Percentiles rank a stretch among this genome's conserved stretches.
phyloP scores from a whole-genome alignment of 1,140 invertebrate species.

The Plectrocnemia conspersa region DNA sequence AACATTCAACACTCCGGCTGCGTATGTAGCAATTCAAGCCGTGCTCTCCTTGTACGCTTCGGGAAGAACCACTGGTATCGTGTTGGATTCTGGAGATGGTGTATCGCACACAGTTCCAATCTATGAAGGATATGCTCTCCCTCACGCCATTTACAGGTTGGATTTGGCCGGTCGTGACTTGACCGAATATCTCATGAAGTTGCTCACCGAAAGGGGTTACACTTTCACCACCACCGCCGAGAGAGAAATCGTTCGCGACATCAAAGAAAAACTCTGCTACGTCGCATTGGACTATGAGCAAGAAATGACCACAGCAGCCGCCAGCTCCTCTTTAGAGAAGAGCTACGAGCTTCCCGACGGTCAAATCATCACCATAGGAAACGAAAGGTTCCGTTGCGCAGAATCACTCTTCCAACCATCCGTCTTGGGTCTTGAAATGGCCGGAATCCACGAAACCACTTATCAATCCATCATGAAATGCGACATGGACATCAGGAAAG shows the following conservation, averaged over 20 bases:
- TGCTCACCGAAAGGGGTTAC: slow-evolving; percentile 82
- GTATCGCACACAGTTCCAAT: too few relatives aligned
- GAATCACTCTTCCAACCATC: slow-evolving; percentile 89
- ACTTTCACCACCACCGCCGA: slow-evolving; percentile 79
- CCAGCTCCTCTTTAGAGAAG: slow-evolving; percentile 78
- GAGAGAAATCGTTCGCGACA: slow-evolving; percentile 87
- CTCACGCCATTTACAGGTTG: too few relatives aligned
- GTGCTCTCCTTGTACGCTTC: too few relatives aligned
- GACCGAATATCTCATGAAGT: too few relatives aligned
- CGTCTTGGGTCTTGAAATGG: slow-evolving; percentile 81
- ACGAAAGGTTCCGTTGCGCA: slow-evolving; percentile 90
- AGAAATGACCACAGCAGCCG: slow-evolving; percentile 89
- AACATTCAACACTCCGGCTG: too few relatives aligned
- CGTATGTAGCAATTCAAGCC: too few relatives aligned
- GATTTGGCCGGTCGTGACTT: too few relatives aligned
- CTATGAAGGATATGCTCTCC: too few relatives aligned
- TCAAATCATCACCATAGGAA: slow-evolving; percentile 90
- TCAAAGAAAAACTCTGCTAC: too few relatives aligned
- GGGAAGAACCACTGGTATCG: too few relatives aligned
- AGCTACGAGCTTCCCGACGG: too few relatives aligned
- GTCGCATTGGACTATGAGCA: slow-evolving; percentile 92
- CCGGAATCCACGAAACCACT: slow-evolving; percentile 77
- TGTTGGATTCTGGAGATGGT: too few relatives aligned
- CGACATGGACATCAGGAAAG: slow-evolving; percentile 88
- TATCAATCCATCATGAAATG: slow-evolving; percentile 95